Evolutionary conservation across 1,140 invertebrate species (phyloP).

Genomic region (Apis mellifera): Amel_HAv3.1 CM009939.2:9125001-9125500

Average conservation of each 20-base stretch:
- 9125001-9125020: no score
- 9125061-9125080: background rate
- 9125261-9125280: background rate
- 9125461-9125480: background rate
- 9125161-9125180: constrained; percentile 45
- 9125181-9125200: constrained; percentile 38
- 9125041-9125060: no score
- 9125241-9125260: background rate
- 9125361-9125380: constrained; percentile 38
- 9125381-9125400: background rate
- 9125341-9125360: constrained; percentile 36
- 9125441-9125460: background rate
- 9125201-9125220: background rate
- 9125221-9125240: background rate
- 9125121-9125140: background rate
- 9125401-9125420: background rate
- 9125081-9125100: background rate
- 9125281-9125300: constrained; percentile 37
- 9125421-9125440: constrained; percentile 21
- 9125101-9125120: no score
- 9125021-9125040: background rate
- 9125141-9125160: constrained; percentile 13
- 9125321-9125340: constrained; percentile 58
- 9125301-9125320: constrained; percentile 58
- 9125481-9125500: background rate